Evolutionary conservation across 2,797 vertebrate genomes (phyloP).

Genomic region (Menidia menidia): DNA sequence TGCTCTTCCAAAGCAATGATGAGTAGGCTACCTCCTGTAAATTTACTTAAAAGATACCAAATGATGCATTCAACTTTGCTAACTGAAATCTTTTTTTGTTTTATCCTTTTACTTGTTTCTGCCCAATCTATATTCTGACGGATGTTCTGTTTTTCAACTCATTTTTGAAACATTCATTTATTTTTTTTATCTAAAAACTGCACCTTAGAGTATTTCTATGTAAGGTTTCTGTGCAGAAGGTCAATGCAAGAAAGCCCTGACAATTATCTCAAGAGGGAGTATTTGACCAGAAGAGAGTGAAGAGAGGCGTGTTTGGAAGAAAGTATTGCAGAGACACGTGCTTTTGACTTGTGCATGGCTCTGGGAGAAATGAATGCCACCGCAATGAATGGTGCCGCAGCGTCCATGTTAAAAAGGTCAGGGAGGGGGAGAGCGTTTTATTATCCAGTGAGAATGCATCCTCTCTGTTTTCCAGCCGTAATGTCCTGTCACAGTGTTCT

Average conservation of each 20-base stretch:
- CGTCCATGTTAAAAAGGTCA: conserved; percentile 60
- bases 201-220: background rate
- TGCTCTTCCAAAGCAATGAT: background rate
- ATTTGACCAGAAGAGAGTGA: background rate
- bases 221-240: background rate
- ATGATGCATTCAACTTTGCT: no score
- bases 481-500: conserved; percentile 47
- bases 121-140: no score
- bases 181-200: background rate
- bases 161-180: background rate
- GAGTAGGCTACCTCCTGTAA: background rate
- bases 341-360: background rate
- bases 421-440: conserved; percentile 14
- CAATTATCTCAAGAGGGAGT: conserved; percentile 18
- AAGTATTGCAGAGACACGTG: background rate
- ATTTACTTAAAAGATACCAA: no score
- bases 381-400: conserved; percentile 21
- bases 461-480: conserved; percentile 43
- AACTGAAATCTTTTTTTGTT: background rate
- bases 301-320: background rate
- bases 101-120: background rate
- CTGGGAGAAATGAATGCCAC: background rate
- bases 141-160: no score
- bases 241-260: conserved; percentile 21
- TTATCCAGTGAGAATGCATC: conserved; percentile 29